phyloP scores from a whole-genome alignment of 2,888 invertebrate genomes.

The Pterostichus niger region DNA sequence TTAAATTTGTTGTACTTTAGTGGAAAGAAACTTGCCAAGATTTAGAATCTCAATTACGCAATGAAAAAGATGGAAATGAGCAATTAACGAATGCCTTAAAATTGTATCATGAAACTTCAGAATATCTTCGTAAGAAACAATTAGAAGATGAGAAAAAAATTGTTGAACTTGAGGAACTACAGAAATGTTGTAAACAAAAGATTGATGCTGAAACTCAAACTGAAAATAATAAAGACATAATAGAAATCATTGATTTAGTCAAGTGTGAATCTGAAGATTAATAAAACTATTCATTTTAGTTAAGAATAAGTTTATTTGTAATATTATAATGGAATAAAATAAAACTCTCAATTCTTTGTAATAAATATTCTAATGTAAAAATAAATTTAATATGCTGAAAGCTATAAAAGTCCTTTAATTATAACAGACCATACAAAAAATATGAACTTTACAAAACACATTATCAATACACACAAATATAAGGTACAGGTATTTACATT shows the following conservation, averaged over 20 bases:
- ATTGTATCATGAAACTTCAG: slow-evolving; percentile 62
- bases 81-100: slow-evolving; percentile 67
- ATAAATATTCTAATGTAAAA: slow-evolving; percentile 1
- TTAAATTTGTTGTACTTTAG: slow-evolving; percentile 64
- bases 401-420: slow-evolving; percentile 38
- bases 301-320: not conserved
- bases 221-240: not conserved
- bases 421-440: slow-evolving; percentile 34
- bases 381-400: slow-evolving; percentile 37
- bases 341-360: not conserved
- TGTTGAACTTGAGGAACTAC: not conserved
- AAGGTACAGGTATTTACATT: slow-evolving; percentile 19
- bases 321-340: not conserved
- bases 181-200: slow-evolving; percentile 8
- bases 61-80: slow-evolving; percentile 57
- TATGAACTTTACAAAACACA: slow-evolving; percentile 36
- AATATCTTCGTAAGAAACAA: slow-evolving; percentile 13
- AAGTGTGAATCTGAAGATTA: slow-evolving; percentile 6
- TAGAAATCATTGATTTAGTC: slow-evolving; percentile 26
- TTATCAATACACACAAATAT: not conserved
- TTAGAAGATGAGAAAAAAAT: slow-evolving; percentile 34
- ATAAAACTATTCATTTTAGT: not conserved
- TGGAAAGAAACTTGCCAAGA: slow-evolving; percentile 68
- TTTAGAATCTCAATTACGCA: slow-evolving; percentile 67
- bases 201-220: slow-evolving; percentile 25